Evolutionary conservation across 2,113 vertebrate genomes (phyloP).

Genomic region (Misgurnus anguillicaudatus): DNA sequence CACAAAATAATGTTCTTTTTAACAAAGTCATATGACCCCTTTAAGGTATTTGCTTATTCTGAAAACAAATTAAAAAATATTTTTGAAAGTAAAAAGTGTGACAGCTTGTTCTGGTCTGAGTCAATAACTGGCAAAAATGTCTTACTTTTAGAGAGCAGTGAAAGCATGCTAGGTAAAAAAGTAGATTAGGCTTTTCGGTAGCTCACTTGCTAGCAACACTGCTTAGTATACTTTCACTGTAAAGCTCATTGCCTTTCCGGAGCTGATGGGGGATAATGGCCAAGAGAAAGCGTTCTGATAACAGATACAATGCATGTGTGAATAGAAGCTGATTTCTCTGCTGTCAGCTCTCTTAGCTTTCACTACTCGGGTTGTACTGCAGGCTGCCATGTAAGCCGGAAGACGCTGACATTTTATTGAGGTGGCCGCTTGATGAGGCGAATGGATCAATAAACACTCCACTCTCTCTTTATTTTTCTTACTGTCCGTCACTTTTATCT

Average conservation of each 20-base stretch:
- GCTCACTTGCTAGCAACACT: slow-evolving; percentile 50
- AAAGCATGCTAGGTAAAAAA: slow-evolving; percentile 45
- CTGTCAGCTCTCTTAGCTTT: slow-evolving; percentile 40
- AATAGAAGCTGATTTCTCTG: slow-evolving; percentile 10
- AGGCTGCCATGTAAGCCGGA: slow-evolving; percentile 56
- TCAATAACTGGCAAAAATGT: neutral
- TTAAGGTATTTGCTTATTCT: too few relatives aligned
- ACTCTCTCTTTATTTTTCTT: neutral
- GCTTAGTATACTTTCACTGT: slow-evolving; percentile 53
- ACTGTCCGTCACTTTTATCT: slow-evolving; percentile 1
- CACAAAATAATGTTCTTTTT: too few relatives aligned
- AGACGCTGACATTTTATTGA: slow-evolving; percentile 60
- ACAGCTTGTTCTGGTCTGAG: too few relatives aligned
- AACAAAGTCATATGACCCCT: too few relatives aligned
- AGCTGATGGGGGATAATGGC: slow-evolving; percentile 31
- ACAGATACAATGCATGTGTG: slow-evolving; percentile 24
- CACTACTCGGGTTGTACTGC: slow-evolving; percentile 51
- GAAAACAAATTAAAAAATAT: too few relatives aligned
- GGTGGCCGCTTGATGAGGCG: slow-evolving; percentile 64
- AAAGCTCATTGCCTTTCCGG: neutral
- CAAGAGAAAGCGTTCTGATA: slow-evolving; percentile 29
- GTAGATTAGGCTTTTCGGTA: neutral
- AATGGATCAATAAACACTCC: slow-evolving; percentile 66
- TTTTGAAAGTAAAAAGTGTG: too few relatives aligned
- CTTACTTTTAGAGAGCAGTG: slow-evolving; percentile 17